phyloP scores from a whole-genome alignment of 2,888 invertebrate species.

The Caenorhabditis sp. region DNA sequence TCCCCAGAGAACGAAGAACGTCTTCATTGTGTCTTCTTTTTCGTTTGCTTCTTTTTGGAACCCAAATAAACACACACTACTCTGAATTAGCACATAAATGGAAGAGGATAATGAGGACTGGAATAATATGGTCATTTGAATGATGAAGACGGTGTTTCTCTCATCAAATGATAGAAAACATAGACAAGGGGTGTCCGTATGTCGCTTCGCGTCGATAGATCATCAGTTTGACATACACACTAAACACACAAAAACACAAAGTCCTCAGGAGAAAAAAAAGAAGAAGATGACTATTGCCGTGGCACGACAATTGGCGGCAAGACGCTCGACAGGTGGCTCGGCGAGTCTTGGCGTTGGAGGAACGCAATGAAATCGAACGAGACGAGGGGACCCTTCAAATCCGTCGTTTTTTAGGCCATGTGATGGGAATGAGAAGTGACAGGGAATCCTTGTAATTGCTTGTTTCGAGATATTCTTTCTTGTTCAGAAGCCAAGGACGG shows the following conservation, averaged over 20 bases:
- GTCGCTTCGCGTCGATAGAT: slow-evolving; percentile 52
- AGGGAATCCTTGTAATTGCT: slow-evolving; percentile 4
- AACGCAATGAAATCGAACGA: slow-evolving; percentile 42
- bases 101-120: neutral
- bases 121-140: slow-evolving; percentile 22
- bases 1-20: slow-evolving; percentile 60
- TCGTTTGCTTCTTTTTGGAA: slow-evolving; percentile 28
- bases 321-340: slow-evolving; percentile 54
- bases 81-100: slow-evolving; percentile 48
- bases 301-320: slow-evolving; percentile 53
- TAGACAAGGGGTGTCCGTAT: slow-evolving; percentile 31
- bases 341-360: slow-evolving; percentile 19
- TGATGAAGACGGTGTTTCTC: neutral
- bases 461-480: neutral
- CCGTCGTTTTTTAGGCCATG: slow-evolving; percentile 29
- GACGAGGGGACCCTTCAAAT: slow-evolving; percentile 11
- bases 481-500: too few relatives aligned
- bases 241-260: slow-evolving; percentile 61
- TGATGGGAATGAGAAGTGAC: slow-evolving; percentile 28
- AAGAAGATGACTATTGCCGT: slow-evolving; percentile 42
- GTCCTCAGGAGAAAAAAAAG: slow-evolving; percentile 28
- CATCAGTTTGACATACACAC: slow-evolving; percentile 64
- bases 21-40: slow-evolving; percentile 29
- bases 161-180: slow-evolving; percentile 42
- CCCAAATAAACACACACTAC: slow-evolving; percentile 16